Percentiles rank a stretch among this genome's conserved stretches.
Conservation (phyloP, 2,888 invertebrate species). For the Neelides folsomi region DNA sequence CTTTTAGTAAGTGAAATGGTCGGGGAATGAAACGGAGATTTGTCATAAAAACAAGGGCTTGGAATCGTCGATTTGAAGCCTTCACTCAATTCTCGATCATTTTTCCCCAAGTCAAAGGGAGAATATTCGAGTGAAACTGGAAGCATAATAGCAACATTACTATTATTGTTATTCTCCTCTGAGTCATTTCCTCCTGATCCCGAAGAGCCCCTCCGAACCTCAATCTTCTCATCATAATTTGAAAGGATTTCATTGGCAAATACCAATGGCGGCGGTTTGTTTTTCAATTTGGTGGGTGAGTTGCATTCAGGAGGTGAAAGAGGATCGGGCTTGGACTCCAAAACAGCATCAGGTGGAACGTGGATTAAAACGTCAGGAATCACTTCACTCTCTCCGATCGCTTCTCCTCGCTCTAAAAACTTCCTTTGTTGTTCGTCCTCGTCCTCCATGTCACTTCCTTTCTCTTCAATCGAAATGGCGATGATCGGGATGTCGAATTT, state of each 20-base stretch:
- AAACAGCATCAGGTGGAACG: slow-evolving; percentile 29
- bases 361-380: slow-evolving; percentile 32
- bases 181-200: no score
- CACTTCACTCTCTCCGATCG: slow-evolving; percentile 35
- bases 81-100: slow-evolving; percentile 44
- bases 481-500: slow-evolving; percentile 21
- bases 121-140: no score
- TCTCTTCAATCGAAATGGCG: slow-evolving; percentile 36
- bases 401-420: slow-evolving; percentile 36
- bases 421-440: slow-evolving; percentile 31
- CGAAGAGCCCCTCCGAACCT: no score
- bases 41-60: neutral
- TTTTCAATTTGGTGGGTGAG: slow-evolving; percentile 17
- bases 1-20: slow-evolving; percentile 60
- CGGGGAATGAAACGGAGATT: slow-evolving; percentile 1
- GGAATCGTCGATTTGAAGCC: slow-evolving; percentile 43
- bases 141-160: no score
- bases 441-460: slow-evolving; percentile 41
- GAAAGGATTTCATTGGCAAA: slow-evolving; percentile 32
- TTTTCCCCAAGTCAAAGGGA: no score
- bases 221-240: slow-evolving; percentile 3
- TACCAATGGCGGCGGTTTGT: slow-evolving; percentile 32
- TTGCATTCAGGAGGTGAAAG: slow-evolving; percentile 4
- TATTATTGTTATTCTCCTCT: no score
- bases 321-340: slow-evolving; percentile 21